Conservation (phyloP, 2,888 invertebrate genomes). For the Apotomis turbidana region DNA sequence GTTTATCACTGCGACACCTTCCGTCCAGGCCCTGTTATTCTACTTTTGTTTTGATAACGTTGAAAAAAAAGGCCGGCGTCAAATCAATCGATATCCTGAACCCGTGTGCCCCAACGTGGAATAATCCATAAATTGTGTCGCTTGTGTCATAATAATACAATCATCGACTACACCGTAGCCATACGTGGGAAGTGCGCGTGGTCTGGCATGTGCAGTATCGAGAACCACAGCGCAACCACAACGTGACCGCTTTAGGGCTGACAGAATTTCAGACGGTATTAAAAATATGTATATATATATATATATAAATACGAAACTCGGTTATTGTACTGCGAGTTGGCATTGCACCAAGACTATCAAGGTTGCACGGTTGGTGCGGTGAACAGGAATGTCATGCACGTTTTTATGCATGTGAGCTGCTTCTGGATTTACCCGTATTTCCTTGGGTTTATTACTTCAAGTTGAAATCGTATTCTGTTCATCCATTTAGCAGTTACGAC, state of each 20-base stretch:
- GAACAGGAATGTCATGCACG: slow-evolving; percentile 8
- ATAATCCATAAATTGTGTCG: slow-evolving; percentile 26
- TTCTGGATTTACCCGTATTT: slow-evolving; percentile 8
- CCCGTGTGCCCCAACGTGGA: slow-evolving; percentile 25
- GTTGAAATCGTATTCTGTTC: no score
- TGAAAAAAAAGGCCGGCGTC: no score
- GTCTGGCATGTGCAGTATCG: slow-evolving; percentile 50
- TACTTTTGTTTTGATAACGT: no score
- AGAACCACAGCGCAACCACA: slow-evolving; percentile 45
- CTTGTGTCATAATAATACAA: slow-evolving; percentile 17
- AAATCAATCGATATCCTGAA: slow-evolving; percentile 10
- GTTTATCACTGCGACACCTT: no score
- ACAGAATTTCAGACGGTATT: slow-evolving; percentile 10
- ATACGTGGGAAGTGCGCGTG: slow-evolving; percentile 49
- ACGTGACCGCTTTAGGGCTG: slow-evolving; percentile 50
- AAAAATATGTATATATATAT: neutral
- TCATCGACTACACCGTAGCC: neutral
- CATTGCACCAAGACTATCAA: slow-evolving; percentile 16
- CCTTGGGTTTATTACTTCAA: neutral
- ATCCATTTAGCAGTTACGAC: no score
- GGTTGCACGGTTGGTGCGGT: slow-evolving; percentile 1
- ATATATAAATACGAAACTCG: neutral
- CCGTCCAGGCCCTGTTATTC: no score
- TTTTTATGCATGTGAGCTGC: slow-evolving; percentile 11
- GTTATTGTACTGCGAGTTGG: slow-evolving; percentile 3